Percentiles rank a stretch among this genome's conserved stretches.
Conservation (phyloP, 2,888 invertebrate genomes). For the Archips xylosteana region DNA sequence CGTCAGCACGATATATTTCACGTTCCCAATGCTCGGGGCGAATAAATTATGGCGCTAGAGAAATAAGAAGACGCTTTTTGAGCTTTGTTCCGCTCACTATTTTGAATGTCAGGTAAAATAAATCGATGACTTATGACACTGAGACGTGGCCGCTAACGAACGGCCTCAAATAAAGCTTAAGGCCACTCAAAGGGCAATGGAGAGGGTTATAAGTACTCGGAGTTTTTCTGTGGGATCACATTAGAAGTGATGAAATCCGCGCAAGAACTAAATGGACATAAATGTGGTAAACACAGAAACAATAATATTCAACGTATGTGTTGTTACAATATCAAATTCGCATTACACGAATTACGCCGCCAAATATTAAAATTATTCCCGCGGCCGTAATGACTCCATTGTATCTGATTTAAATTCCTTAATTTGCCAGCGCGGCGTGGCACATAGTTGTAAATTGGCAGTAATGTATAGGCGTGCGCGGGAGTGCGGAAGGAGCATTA, state of each 20-base stretch:
- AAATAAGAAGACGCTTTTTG: slow-evolving; percentile 6
- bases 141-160: too few relatives aligned
- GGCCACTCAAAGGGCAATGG: too few relatives aligned
- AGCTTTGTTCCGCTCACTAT: background rate
- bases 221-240: too few relatives aligned
- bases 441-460: slow-evolving; percentile 31
- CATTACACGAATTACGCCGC: background rate
- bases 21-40: slow-evolving; percentile 10
- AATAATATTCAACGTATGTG: background rate
- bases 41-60: slow-evolving; percentile 20
- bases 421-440: slow-evolving; percentile 18
- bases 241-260: too few relatives aligned
- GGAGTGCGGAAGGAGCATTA: slow-evolving; percentile 15
- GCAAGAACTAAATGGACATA: too few relatives aligned
- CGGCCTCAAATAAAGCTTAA: too few relatives aligned
- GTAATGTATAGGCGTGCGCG: slow-evolving; percentile 32
- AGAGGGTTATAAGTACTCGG: too few relatives aligned
- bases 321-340: background rate
- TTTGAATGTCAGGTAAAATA: background rate
- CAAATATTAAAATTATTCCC: slow-evolving; percentile 1
- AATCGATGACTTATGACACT: too few relatives aligned
- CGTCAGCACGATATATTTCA: slow-evolving; percentile 23
- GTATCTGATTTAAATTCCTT: slow-evolving; percentile 18
- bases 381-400: background rate
- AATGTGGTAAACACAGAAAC: background rate